Conservation (phyloP, 2,888 invertebrate species). For the Adelognathus sp. region DNA sequence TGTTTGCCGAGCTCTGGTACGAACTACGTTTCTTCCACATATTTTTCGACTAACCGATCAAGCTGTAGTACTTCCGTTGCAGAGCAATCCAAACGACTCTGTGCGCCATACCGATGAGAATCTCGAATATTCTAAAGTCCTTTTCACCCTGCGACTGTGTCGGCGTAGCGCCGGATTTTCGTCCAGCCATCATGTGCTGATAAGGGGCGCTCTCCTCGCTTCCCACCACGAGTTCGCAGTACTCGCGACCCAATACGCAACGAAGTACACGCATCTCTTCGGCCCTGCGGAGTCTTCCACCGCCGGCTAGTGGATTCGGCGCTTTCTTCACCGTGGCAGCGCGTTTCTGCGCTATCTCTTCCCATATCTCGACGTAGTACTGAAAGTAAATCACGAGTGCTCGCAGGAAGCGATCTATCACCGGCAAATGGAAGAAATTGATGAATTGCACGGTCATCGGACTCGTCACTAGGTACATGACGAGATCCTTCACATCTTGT, state of each 20-base stretch:
- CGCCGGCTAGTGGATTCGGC: constrained; percentile 73
- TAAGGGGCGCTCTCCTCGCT: constrained; percentile 73
- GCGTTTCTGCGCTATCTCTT: constrained; percentile 83
- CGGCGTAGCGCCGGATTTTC: constrained; percentile 81
- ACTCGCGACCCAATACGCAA: constrained; percentile 85
- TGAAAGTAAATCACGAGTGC: constrained; percentile 85
- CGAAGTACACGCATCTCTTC: constrained; percentile 84
- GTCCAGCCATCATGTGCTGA: constrained; percentile 83
- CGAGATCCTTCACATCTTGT: constrained; percentile 85
- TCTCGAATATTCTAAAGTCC: constrained; percentile 85
- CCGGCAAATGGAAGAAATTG: constrained; percentile 83
- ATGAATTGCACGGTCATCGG: constrained; percentile 84
- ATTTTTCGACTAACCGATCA: constrained; percentile 82
- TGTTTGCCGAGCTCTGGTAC: too few relatives aligned
- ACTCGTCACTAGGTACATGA: constrained; percentile 82
- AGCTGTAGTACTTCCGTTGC: constrained; percentile 83
- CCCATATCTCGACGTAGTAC: constrained; percentile 85
- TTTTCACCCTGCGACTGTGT: constrained; percentile 84
- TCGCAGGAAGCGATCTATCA: constrained; percentile 85
- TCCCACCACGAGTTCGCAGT: constrained; percentile 84
- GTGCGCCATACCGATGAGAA: constrained; percentile 83
- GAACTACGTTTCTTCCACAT: constrained; percentile 1
- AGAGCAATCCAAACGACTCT: constrained; percentile 86
- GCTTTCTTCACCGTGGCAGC: constrained; percentile 78
- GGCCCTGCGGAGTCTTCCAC: constrained; percentile 67